Evolutionary conservation across 2,888 invertebrate species (phyloP).

Genomic region (Philopedon plagiatum): DNA sequence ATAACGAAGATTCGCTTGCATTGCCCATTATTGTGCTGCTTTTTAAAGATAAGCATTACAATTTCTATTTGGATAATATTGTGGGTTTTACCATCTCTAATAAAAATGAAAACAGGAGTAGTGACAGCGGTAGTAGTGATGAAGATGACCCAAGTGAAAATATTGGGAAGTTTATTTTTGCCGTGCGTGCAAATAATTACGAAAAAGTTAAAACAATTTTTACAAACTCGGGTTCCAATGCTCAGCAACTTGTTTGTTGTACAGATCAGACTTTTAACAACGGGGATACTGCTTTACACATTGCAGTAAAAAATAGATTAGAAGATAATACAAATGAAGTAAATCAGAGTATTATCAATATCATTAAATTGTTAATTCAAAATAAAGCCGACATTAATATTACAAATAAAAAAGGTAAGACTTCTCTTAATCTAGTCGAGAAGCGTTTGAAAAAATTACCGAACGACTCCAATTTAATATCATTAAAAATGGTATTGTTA

Average conservation of each 20-base stretch:
- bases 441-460: background rate
- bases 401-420: background rate
- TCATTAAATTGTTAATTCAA: conserved; percentile 1
- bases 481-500: background rate
- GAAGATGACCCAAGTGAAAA: background rate
- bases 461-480: background rate
- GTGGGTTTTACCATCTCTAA: background rate
- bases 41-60: conserved; percentile 10
- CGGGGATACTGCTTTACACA: conserved; percentile 4
- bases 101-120: background rate
- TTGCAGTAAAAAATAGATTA: background rate
- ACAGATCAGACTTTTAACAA: background rate
- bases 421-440: background rate
- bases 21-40: background rate
- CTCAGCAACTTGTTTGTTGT: background rate
- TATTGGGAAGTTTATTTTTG: background rate
- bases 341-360: background rate
- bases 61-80: background rate
- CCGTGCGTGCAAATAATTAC: background rate
- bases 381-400: background rate
- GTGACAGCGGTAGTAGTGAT: background rate
- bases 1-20: background rate
- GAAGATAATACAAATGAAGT: background rate
- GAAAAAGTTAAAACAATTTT: background rate
- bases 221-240: background rate